Base-by-base conservation (phyloP, 2,797 vertebrate species). In the Rhabdomys pumilio region DNA sequence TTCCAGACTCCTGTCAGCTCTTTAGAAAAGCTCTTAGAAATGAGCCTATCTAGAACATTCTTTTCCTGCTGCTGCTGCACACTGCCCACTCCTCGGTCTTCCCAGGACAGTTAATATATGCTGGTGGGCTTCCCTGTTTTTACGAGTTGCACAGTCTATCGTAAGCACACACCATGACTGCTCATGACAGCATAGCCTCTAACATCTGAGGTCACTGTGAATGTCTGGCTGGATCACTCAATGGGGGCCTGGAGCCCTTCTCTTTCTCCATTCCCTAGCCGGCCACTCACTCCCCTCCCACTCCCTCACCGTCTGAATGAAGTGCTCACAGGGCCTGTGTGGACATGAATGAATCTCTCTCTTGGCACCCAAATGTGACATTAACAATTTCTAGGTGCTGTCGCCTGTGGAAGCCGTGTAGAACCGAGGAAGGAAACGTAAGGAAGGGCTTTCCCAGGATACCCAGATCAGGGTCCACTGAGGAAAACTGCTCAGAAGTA, bases 311-410 rank as follows among this genome's bases (percentile, higher is more conserved):
- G 20, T 14, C 50, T 9, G 14, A 20, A 29, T 57, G 14, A 72
- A 57, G 53, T 20, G n/a, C 84, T 34, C 85, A 88, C n/a, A 31
- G 17, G 34, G 83, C 2, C 3, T 14, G 12, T 10, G 31, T 15
- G 67, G 11, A 38, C 72, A 59, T 1, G 13, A 2, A 24, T 26
- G 57, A 10, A 24, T 41, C 61, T 88, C 8, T 0, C 3, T 88
- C 73, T 76, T 26, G 3, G 97, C 59, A 83, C 50, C 89, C 84
- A 90, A 95, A 92, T 10, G 93, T 96, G 92, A 94, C 57, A 90
- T 20, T 82, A 97, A 96, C 76, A 15, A 81, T 73, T 96, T 98
- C 98, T 93, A 93, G 97, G 94, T 96, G 94, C 96, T 81, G 82
- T 73, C 83, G 3, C 80, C 90, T 73, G 67, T 88, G 13, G 72